Evolutionary conservation across 2,888 invertebrate genomes (phyloP).

Genomic region (Heliconius ethilla): DNA sequence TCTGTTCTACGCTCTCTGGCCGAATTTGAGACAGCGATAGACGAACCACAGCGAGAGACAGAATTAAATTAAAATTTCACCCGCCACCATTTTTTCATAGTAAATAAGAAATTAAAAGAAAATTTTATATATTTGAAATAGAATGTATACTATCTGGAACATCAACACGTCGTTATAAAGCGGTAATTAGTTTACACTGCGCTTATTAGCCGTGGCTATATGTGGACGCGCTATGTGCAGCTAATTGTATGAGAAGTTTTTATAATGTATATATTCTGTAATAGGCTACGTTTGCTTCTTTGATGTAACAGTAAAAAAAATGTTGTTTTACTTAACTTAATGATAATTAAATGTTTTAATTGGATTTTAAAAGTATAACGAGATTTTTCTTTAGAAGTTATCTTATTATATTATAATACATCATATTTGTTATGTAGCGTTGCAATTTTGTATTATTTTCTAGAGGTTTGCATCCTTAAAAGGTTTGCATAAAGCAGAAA

Average conservation of each 20-base stretch:
- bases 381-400: background rate
- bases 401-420: background rate
- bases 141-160: constrained; percentile 9
- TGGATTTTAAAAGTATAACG: background rate
- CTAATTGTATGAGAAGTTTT: constrained; percentile 34
- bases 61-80: no score
- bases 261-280: background rate
- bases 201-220: constrained; percentile 36
- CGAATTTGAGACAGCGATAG: no score
- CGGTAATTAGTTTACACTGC: constrained; percentile 36
- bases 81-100: no score
- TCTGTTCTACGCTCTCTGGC: no score
- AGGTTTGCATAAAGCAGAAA: no score
- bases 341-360: constrained; percentile 11
- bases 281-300: background rate
- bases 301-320: constrained; percentile 1
- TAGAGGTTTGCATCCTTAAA: no score
- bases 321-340: background rate
- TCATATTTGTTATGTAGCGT: no score
- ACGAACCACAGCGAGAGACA: no score
- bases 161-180: constrained; percentile 24
- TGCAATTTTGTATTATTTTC: no score
- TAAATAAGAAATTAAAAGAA: no score
- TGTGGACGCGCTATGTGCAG: constrained; percentile 19
- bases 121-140: background rate